Percentiles rank a stretch among this genome's conserved stretches.
Evolutionary conservation across 1,140 invertebrate genomes (phyloP).

Genomic region (Cryptotermes secundus): DNA sequence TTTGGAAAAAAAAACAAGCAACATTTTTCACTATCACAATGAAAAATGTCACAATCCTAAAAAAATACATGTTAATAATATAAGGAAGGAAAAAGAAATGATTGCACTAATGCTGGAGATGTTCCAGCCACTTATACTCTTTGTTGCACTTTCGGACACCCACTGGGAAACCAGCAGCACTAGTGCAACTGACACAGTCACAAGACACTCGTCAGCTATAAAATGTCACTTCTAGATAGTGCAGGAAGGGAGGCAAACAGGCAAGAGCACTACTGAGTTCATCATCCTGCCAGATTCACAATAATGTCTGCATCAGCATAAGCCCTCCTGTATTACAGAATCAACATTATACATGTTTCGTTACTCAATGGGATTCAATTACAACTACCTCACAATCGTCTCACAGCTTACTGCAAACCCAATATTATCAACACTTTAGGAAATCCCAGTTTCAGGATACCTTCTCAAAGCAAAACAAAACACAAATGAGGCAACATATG

Average conservation of each 20-base stretch:
- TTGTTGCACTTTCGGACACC: background rate
- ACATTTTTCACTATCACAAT: background rate
- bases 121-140: background rate
- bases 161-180: background rate
- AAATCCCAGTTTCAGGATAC: background rate
- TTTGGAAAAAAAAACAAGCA: conserved; percentile 9
- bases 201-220: background rate
- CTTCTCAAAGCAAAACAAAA: background rate
- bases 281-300: background rate
- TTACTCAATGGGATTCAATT: background rate
- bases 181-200: background rate
- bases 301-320: background rate
- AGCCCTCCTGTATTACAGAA: background rate
- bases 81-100: background rate
- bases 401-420: background rate
- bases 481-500: background rate
- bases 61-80: conserved; percentile 19
- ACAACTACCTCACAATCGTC: background rate
- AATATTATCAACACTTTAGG: background rate
- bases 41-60: background rate
- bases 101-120: conserved; percentile 16
- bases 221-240: background rate
- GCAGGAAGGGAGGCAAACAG: background rate
- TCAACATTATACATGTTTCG: background rate
- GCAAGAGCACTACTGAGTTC: background rate